These are phyloP conservation scores for Laspeyria flexula DNA, from an alignment of 2,888 invertebrate genomes.

Conservation along the genomic window DNA sequence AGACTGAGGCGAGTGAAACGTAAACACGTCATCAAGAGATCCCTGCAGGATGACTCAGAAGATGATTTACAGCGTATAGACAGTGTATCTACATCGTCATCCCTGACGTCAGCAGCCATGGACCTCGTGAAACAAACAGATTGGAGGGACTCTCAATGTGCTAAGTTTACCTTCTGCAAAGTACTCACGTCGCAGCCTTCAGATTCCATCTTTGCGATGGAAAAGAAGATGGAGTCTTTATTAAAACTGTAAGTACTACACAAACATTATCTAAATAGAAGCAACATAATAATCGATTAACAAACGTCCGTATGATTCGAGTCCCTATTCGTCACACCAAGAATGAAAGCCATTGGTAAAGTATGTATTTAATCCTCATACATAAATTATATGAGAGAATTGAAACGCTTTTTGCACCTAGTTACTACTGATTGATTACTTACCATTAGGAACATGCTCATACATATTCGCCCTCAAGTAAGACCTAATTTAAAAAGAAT, in stretches of 20 bases:
- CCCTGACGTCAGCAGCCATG: conserved; percentile 75
- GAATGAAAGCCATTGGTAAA: too few species aligned
- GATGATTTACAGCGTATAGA: conserved; percentile 76
- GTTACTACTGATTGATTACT: too few species aligned
- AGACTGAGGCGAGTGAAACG: conserved; percentile 61
- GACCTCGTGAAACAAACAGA: conserved; percentile 83
- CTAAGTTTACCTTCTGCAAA: conserved; percentile 92
- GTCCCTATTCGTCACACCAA: too few species aligned
- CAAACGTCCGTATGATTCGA: too few species aligned
- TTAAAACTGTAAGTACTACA: conserved; percentile 89
- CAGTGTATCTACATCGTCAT: conserved; percentile 53
- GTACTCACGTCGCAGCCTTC: conserved; percentile 89
- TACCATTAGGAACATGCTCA: too few species aligned
- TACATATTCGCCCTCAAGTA: too few species aligned
- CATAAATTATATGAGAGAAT: too few species aligned
- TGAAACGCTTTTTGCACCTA: too few species aligned
- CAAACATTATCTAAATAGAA: neutral
- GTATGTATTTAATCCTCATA: too few species aligned
- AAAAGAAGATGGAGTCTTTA: conserved; percentile 92
- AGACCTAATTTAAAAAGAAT: too few species aligned
- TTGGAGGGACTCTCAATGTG: conserved; percentile 92
- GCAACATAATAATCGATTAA: too few species aligned
- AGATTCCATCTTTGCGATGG: conserved; percentile 91
- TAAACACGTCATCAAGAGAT: conserved; percentile 63
- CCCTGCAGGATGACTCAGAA: conserved; percentile 71